These are phyloP conservation scores for Syrista parreyssii DNA, from an alignment of 2,888 invertebrate genomes.

Conservation along the genomic window DNA sequence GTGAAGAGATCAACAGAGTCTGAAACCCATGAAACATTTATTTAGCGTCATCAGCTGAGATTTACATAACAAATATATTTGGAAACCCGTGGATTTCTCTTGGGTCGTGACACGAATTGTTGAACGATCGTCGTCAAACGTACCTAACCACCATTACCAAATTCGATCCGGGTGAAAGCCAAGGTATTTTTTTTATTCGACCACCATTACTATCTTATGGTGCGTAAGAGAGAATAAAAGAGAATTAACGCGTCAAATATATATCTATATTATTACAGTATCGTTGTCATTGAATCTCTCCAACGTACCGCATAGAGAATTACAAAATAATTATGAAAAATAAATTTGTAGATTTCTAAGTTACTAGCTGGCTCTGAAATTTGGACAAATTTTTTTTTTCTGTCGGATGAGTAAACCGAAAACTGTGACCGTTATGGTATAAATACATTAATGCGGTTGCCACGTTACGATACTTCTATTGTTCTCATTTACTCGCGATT, in stretches of 20 bases:
- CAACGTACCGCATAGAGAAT: no score
- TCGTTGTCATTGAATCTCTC: not conserved
- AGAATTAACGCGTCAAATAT: not conserved
- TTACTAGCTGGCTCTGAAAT: no score
- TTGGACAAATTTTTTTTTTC: not conserved
- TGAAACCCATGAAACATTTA: slow-evolving; percentile 15
- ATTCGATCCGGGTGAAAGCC: not conserved
- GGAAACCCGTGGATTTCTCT: slow-evolving; percentile 14
- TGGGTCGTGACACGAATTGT: slow-evolving; percentile 16
- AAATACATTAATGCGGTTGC: not conserved
- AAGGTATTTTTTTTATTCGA: not conserved
- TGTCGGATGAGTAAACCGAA: not conserved
- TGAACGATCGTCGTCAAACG: not conserved
- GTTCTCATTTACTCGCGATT: not conserved
- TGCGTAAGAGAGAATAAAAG: not conserved
- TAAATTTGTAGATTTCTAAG: no score
- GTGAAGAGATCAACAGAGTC: not conserved
- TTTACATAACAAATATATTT: slow-evolving; percentile 22
- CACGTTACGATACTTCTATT: not conserved
- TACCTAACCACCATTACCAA: not conserved
- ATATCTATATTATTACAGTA: not conserved
- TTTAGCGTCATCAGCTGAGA: slow-evolving; percentile 9
- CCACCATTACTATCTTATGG: not conserved
- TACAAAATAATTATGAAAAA: no score
- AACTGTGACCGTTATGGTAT: not conserved